Evolutionary conservation across 2,113 vertebrate genomes (phyloP).

Genomic region (Brachyistius frenatus): DNA sequence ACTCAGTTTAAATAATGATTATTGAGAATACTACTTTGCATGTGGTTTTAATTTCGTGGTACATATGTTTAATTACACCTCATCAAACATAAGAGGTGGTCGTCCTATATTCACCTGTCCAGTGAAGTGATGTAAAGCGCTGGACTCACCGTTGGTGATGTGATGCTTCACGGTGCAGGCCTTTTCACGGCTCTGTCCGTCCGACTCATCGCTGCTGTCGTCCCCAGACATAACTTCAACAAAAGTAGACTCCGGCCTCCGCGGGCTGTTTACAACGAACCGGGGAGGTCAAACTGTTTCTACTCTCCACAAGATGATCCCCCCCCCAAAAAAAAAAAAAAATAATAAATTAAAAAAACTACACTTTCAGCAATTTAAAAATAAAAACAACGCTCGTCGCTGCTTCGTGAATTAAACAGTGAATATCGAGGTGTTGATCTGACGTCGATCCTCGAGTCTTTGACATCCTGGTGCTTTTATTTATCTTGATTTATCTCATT

Average conservation of each 20-base stretch:
- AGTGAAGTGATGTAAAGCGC: neutral
- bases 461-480: slow-evolving; percentile 70
- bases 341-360: neutral
- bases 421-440: slow-evolving; percentile 45
- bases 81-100: no score
- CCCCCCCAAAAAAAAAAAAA: no score
- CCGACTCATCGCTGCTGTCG: slow-evolving; percentile 84
- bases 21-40: no score
- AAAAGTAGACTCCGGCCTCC: slow-evolving; percentile 9
- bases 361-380: neutral
- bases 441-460: slow-evolving; percentile 66
- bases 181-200: slow-evolving; percentile 75
- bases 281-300: neutral
- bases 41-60: no score
- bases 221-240: slow-evolving; percentile 81
- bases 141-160: slow-evolving; percentile 85
- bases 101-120: no score
- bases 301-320: neutral
- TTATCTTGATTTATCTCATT: slow-evolving; percentile 16
- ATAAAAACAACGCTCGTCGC: slow-evolving; percentile 16
- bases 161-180: slow-evolving; percentile 84
- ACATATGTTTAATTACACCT: no score
- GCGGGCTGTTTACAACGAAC: slow-evolving; percentile 3
- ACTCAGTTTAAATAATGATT: no score
- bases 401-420: slow-evolving; percentile 10